These are phyloP conservation scores for Hiodon alosoides DNA, from an alignment of 2,113 vertebrate genomes.

Conservation along the genomic window DNA sequence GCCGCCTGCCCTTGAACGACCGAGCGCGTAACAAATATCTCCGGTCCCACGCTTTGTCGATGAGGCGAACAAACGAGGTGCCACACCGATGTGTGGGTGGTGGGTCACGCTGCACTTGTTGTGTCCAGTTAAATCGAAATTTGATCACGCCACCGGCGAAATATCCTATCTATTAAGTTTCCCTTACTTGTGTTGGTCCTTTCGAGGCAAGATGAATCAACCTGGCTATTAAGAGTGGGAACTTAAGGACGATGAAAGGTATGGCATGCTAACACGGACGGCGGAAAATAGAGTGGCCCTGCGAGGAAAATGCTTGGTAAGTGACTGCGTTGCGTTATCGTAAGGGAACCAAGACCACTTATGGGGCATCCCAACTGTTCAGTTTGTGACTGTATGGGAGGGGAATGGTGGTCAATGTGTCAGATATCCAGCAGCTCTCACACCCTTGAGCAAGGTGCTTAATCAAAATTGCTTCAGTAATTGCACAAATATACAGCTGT, in stretches of 20 bases:
- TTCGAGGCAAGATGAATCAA: background rate
- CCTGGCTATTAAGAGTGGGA: background rate
- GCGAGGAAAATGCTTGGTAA: conserved; percentile 6
- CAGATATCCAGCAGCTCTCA: no score
- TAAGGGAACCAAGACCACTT: conserved; percentile 10
- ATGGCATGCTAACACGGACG: conserved; percentile 10
- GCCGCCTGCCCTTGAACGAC: background rate
- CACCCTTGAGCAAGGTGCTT: no score
- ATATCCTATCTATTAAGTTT: conserved; percentile 1
- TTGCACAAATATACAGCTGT: no score
- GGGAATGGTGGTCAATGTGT: no score
- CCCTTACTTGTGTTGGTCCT: background rate
- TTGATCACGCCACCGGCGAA: background rate
- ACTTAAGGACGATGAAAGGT: conserved; percentile 10
- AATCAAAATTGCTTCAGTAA: no score
- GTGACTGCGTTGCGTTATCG: conserved; percentile 14
- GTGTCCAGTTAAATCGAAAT: conserved; percentile 11
- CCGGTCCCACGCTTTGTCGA: background rate
- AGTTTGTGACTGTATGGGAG: no score
- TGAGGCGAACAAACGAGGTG: conserved; percentile 3
- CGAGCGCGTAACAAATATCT: conserved; percentile 12
- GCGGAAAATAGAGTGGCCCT: conserved; percentile 8
- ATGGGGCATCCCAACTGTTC: background rate
- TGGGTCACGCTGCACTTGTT: background rate
- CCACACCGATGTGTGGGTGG: background rate